Percentiles rank a stretch among this genome's conserved stretches.
These are phyloP conservation scores for Chrysomela aeneicollis DNA, from an alignment of 2,888 invertebrate genomes.

Conservation along the genomic window DNA sequence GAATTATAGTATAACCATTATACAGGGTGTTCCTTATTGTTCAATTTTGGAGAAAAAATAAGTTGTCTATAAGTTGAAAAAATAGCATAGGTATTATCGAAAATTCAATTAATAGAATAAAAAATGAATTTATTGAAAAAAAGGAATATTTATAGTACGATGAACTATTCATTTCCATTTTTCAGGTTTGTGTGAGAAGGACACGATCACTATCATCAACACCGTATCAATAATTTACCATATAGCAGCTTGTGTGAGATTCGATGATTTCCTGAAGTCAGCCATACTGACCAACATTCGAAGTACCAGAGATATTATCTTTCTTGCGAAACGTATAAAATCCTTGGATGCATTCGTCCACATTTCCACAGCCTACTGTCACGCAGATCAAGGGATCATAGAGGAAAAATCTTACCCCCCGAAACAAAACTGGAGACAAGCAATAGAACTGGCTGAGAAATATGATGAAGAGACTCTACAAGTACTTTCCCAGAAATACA, in stretches of 20 bases:
- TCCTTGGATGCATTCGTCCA: conserved; percentile 70
- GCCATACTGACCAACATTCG: conserved; percentile 72
- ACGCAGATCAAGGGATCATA: conserved; percentile 72
- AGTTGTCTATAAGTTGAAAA: too few species aligned
- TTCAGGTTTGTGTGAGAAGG: conserved; percentile 65
- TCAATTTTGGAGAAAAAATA: too few species aligned
- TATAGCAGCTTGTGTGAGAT: conserved; percentile 83
- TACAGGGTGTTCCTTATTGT: too few species aligned
- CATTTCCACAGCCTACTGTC: conserved; percentile 88
- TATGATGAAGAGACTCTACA: conserved; percentile 59
- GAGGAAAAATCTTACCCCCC: conserved; percentile 80
- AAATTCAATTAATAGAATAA: too few species aligned
- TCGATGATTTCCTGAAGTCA: conserved; percentile 78
- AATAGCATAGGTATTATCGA: too few species aligned
- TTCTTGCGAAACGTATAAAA: conserved; percentile 67
- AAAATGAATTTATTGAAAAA: too few species aligned
- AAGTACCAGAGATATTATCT: conserved; percentile 71
- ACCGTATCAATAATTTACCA: conserved; percentile 78
- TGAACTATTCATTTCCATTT: conserved; percentile 12
- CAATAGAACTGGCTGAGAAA: conserved; percentile 72
- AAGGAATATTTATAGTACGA: too few species aligned
- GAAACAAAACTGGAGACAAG: conserved; percentile 73
- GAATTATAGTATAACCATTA: too few species aligned
- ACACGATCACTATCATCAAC: conserved; percentile 64
- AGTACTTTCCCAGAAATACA: conserved; percentile 67